Base-by-base conservation (phyloP, 2,888 invertebrate species). In the Branchinecta sandiegonensis region DNA sequence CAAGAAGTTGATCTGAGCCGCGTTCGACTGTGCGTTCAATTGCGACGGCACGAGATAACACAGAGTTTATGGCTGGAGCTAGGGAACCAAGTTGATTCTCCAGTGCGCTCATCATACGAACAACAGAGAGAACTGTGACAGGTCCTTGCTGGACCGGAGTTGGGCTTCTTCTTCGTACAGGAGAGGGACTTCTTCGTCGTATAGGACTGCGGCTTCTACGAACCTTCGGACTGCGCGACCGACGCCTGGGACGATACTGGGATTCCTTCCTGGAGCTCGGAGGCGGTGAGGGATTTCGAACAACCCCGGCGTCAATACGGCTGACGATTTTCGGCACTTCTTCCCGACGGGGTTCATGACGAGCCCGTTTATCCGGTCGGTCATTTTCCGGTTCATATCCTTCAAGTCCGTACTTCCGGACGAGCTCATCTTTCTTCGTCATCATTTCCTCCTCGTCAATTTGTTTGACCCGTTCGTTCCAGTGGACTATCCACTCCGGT, bases 401-500 rank as follows among this genome's bases (percentile, higher is more conserved):
- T 1, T 80, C 76, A 74, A 82, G 73, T 74, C 82, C 82, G 74
- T 81, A 76, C 77, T 85, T 79, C 68, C 84, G 82, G 73, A 86
- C 84, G 10, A 90, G 81, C 72, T 88, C 89, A 68, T 83, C 82
- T 72, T 88, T 85, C 70, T 85, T 81, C 14, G 80, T 78, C 69
- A 84, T 83, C 7, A 89, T 75, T 73, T 89, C 86, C 13, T 84
- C 83, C 47, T 84, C 83, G 74, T 89, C 87, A 9, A 92, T 77
- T 72, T 89, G 89, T 69, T 86, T 84, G 86, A 90, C 88, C 12
- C 89, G 83, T 70, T 83, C 83, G 74, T 88, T 89, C 92, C 92
- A 92, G 77, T 84, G 90, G 67, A 83, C 79, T 68, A 90, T 90
- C 92, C 92, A 92, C 74, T 92, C 92, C 0, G 90, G 88, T 73